Evolutionary conservation across 1,140 invertebrate genomes (phyloP).

Genomic region (Drosophila pruinosa): DNA sequence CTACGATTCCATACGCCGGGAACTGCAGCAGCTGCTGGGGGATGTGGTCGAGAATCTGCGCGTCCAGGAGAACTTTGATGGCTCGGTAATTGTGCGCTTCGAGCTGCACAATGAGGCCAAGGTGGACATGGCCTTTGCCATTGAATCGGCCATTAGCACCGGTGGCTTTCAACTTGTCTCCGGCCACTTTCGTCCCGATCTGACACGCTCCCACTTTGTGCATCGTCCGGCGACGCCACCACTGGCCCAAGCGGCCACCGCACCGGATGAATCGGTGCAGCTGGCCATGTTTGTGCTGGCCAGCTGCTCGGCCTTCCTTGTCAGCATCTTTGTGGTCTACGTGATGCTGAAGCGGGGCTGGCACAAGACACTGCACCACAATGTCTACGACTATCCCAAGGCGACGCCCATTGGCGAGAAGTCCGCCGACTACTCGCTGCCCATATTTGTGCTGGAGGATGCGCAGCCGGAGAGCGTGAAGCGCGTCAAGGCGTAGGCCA

Average conservation of each 20-base stretch:
- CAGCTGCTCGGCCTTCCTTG: constrained; percentile 79
- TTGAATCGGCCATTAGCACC: constrained; percentile 66
- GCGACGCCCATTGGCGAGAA: constrained; percentile 44
- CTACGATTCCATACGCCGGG: constrained; percentile 69
- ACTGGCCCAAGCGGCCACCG: constrained; percentile 57
- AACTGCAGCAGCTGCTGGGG: constrained; percentile 72
- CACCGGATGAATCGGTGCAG: constrained; percentile 72
- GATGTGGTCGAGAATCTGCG: constrained; percentile 74
- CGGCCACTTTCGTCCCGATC: constrained; percentile 68
- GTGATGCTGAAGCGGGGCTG: constrained; percentile 77
- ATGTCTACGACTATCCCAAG: constrained; percentile 42
- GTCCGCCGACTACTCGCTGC: constrained; percentile 68
- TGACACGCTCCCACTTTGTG: constrained; percentile 75
- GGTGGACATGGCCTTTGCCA: constrained; percentile 79
- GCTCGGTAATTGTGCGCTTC: constrained; percentile 67
- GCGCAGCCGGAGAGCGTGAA: constrained; percentile 54
- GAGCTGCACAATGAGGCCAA: constrained; percentile 77
- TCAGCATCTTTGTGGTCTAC: constrained; percentile 80
- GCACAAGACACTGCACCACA: constrained; percentile 49
- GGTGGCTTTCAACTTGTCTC: constrained; percentile 59
- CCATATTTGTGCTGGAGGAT: constrained; percentile 77
- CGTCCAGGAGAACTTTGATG: constrained; percentile 81
- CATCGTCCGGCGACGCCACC: constrained; percentile 56
- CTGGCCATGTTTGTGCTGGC: constrained; percentile 79
- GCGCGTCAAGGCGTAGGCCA: constrained; percentile 56